Evolutionary conservation across 2,113 vertebrate genomes (phyloP), one percentile per base, ranked within the genome.

Genomic region (Silurus meridionalis): DNA sequence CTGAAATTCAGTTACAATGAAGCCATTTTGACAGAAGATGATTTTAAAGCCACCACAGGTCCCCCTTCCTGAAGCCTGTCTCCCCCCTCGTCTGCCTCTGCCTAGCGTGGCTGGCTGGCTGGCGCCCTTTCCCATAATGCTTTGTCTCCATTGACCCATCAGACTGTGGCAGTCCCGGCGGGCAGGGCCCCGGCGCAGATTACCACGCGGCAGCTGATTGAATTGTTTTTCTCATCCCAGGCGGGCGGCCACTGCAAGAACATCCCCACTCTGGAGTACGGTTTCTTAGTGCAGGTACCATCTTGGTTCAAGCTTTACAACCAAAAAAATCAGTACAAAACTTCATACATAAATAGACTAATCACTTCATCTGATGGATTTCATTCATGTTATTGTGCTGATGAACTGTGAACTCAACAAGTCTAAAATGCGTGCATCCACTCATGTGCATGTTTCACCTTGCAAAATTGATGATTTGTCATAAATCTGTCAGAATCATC

Each of bases 221-320:
- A 96, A 95, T 95, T 95, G 93, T 95, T 95, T 95, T 94, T 94
- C 90, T 91, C 83, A 93, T 92, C 90, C 69, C 95, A 99, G 98
- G 98, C 98, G 53, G 97, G 97, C 14, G 97, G 98, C 87, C 98
- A 99, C 94, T 99, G 98, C 95, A 99, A 99, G 95, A 99, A 97
- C 89, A 95, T 99, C 90, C 98, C 98, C 75, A 99, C 98, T 14
- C 93, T 99, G 96, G 98, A 99, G 91, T 99, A 99, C 6, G 98
- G 98, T 91, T 99, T 99, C 93, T 96, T 99, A 21, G 98, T 99
- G 87, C 98, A 99, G 97, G 97, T 97, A 93, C 88, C 8, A 5
- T 55, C 46, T 81, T 23, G 0, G 5, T 75, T 82, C 53, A 4
- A 55, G 53, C 52, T 81, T 72, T 67, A 9, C 21, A 55, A 57